phyloP scores from a whole-genome alignment of 1,140 invertebrate genomes.

The Cotesia glomerata region DNA sequence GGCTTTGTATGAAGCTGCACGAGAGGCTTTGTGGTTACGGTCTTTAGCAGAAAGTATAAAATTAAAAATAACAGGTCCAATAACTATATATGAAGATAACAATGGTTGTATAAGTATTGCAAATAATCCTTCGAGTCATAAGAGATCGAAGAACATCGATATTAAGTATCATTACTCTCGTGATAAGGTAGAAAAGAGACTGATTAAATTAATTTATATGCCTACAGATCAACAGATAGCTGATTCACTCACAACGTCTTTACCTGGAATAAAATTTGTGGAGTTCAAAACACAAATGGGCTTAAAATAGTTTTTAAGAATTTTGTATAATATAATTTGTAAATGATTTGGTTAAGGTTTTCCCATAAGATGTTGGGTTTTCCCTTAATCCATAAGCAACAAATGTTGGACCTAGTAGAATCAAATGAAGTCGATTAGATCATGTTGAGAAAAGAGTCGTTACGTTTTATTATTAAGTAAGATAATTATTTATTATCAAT shows the following conservation, averaged over 20 bases:
- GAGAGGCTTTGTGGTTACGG: too few relatives aligned
- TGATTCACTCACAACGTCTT: not conserved
- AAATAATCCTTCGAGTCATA: too few relatives aligned
- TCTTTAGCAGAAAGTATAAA: too few relatives aligned
- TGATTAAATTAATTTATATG: not conserved
- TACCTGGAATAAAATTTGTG: not conserved
- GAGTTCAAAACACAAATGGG: not conserved
- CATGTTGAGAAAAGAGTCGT: slow-evolving; percentile 27
- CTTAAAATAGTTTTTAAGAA: not conserved
- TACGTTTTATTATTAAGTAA: not conserved
- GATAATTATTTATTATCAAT: too few relatives aligned
- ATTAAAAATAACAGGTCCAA: too few relatives aligned
- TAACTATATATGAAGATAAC: too few relatives aligned
- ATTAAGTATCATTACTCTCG: too few relatives aligned
- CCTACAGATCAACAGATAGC: not conserved
- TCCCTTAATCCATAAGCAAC: not conserved
- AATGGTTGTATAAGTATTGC: too few relatives aligned
- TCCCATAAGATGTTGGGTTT: not conserved
- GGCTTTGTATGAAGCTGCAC: too few relatives aligned
- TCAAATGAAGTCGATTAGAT: not conserved
- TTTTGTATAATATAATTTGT: not conserved
- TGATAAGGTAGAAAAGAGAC: too few relatives aligned
- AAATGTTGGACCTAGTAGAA: not conserved
- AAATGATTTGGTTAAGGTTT: not conserved
- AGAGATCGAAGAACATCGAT: too few relatives aligned